Conservation (phyloP, 2,113 vertebrate genomes). For the Panthera tigris region DNA sequence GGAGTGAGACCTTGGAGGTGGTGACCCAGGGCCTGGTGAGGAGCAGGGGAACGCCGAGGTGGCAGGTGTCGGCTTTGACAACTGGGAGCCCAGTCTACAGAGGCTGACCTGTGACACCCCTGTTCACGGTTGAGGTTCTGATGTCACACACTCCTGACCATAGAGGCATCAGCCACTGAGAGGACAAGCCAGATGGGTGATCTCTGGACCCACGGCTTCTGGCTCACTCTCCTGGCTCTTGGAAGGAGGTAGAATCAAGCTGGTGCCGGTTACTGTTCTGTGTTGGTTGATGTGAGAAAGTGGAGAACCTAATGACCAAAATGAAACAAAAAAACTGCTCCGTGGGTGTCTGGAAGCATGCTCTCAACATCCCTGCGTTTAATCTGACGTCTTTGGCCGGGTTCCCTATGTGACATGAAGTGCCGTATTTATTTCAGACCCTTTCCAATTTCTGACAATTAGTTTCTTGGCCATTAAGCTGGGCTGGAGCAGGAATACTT, state of each 20-base stretch:
- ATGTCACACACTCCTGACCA: background rate
- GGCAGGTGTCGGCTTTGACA: background rate
- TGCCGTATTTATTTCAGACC: slow-evolving; percentile 26
- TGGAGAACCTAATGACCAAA: background rate
- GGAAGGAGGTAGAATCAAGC: background rate
- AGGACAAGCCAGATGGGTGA: background rate
- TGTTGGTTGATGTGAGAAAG: background rate
- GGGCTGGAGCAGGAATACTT: slow-evolving; percentile 42
- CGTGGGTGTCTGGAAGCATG: background rate
- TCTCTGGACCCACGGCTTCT: background rate
- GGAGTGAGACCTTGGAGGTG: background rate
- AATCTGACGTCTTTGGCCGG: background rate
- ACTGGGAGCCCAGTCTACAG: background rate
- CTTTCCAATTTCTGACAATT: slow-evolving; percentile 65
- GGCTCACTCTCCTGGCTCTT: background rate
- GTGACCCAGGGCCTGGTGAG: background rate
- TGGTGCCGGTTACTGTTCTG: background rate
- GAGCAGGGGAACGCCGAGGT: background rate
- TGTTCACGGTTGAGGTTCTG: background rate
- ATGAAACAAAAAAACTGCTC: background rate
- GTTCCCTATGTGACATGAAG: background rate
- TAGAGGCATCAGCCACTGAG: background rate
- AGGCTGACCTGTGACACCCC: background rate
- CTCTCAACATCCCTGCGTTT: background rate
- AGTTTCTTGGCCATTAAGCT: slow-evolving; percentile 64